phyloP scores from a whole-genome alignment of 1,140 invertebrate species.

The Palaemon carinicauda region DNA sequence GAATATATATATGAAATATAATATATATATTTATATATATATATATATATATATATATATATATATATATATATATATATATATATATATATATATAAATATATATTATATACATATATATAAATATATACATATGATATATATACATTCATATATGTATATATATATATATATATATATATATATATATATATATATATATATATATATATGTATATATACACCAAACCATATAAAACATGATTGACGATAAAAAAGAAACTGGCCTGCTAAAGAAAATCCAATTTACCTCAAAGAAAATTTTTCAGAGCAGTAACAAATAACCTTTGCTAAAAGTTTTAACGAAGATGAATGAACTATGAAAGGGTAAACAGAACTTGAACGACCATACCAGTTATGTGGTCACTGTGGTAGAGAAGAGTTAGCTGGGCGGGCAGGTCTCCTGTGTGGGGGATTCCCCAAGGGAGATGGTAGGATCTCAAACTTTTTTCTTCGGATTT shows the following conservation, averaged over 20 bases:
- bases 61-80: not conserved
- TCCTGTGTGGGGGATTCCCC: conserved; percentile 25
- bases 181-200: not conserved
- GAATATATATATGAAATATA: no score
- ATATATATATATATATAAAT: not conserved
- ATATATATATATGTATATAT: not conserved
- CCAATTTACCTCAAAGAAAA: not conserved
- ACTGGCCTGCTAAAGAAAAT: not conserved
- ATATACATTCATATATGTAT: not conserved
- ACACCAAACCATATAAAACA: not conserved
- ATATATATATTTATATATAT: no score
- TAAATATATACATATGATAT: not conserved
- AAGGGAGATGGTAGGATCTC: conserved; percentile 19
- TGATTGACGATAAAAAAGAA: not conserved
- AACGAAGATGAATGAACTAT: no score
- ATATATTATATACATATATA: not conserved
- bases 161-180: not conserved
- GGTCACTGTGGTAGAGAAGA: conserved; percentile 47
- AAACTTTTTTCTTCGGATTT: not conserved
- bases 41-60: not conserved
- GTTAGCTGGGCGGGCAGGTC: not conserved
- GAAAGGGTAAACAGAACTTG: no score
- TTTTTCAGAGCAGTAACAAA: no score
- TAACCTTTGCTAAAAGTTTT: no score
- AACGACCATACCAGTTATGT: conserved; percentile 31